phyloP scores from a whole-genome alignment of 2,113 vertebrate genomes.

The Leucopsar rothschildi region DNA sequence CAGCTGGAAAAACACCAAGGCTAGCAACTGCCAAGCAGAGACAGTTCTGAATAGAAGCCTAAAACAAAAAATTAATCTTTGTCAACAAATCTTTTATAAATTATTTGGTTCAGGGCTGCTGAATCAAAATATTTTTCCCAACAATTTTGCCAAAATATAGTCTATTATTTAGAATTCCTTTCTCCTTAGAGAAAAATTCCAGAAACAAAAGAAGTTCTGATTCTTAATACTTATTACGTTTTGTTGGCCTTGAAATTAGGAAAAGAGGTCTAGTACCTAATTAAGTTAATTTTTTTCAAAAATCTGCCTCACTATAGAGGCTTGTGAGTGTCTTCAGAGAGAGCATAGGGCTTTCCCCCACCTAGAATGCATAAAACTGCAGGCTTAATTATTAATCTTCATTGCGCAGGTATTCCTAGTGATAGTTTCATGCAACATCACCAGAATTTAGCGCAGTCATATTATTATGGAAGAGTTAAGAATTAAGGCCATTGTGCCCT shows the following conservation, averaged over 20 bases:
- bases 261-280: not conserved
- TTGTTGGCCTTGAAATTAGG: not conserved
- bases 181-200: not conserved
- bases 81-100: constrained; percentile 23
- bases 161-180: not conserved
- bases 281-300: not conserved
- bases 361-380: not conserved
- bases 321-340: not conserved
- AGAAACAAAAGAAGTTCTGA: not conserved
- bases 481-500: not conserved
- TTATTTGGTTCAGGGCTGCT: not conserved
- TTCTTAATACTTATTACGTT: not conserved
- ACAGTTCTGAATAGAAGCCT: not conserved
- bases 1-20: not conserved
- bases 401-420: not conserved
- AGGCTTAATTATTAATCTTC: not conserved
- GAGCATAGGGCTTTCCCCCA: not conserved
- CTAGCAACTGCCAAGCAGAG: not conserved
- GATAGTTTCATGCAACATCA: not conserved
- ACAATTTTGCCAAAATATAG: not conserved
- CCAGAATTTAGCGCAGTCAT: not conserved
- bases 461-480: not conserved
- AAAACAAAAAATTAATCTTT: constrained; percentile 27
- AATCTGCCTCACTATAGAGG: not conserved
- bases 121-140: not conserved